Base-by-base conservation (phyloP, 2,113 vertebrate species). In the Montifringilla adamsi region DNA sequence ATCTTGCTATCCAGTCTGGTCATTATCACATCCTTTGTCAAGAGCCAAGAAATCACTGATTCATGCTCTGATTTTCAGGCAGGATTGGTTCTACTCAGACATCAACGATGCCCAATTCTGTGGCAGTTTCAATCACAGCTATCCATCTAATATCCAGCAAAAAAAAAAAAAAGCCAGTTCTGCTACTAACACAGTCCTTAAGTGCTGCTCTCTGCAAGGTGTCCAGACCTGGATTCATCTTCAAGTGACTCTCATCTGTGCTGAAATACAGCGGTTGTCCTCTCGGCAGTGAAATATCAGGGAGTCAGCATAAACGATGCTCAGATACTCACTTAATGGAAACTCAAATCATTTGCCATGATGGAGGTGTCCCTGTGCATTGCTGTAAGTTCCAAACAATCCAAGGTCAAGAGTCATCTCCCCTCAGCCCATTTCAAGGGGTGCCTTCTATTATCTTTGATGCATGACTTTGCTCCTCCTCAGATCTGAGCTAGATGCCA, bases 21-120 rank as follows among this genome's bases (percentile, higher is more conserved):
- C 97, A 97, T 98, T 97, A 98, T 95, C 96, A 89, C 93, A 86
- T 94, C 93, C 79, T 97, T 97, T 97, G 96, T 98, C 84, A 86
- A 81, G 64, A 92, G 43, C 60, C 83, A 87, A 90, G 93, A 97
- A 97, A 97, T 95, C 94, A 96, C 94, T 92, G 97, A 98, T 97
- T 97, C 97, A 97, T 95, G 88, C 95, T 97, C 95, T 96, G 97
- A 97, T 98, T 97, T 98, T 96, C 96, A 97, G 93, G 86, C 89
- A 85, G 95, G 89, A 97, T 96, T 93, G 95, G 94, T 97, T 96
- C 94, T 97, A 96, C 97, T 97, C 95, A 98, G 94, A 94, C 94
- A 94, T 97, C 96, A 96, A 87, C 24, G 90, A 96, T 95, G 95
- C 75, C 89, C 96, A 97, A 90, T 96, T 97, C 96, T 84, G 37